phyloP scores from a whole-genome alignment of 2,888 invertebrate genomes.

The Margaritifera margaritifera region DNA sequence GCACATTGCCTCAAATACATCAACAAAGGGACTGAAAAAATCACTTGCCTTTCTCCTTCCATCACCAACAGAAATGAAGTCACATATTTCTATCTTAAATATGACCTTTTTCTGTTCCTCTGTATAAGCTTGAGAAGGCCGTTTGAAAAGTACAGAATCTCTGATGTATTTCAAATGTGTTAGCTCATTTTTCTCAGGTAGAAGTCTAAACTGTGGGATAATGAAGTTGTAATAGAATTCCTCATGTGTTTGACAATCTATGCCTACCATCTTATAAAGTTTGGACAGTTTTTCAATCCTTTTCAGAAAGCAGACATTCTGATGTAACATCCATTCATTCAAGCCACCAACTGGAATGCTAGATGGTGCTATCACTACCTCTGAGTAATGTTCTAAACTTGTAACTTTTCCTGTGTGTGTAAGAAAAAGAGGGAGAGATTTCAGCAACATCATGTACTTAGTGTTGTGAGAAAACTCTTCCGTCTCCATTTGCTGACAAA shows the following conservation, averaged over 20 bases:
- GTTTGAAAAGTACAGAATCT: neutral
- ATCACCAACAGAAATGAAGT: conserved; percentile 10
- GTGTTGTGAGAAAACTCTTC: neutral
- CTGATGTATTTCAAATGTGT: conserved; percentile 10
- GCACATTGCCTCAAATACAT: conserved; percentile 16
- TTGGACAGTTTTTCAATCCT: too few relatives aligned
- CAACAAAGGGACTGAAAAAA: conserved; percentile 8
- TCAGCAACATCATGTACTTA: neutral
- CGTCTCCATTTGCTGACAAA: neutral
- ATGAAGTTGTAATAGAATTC: conserved; percentile 16
- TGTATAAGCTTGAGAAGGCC: neutral
- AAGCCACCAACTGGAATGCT: conserved; percentile 10
- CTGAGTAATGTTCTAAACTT: neutral
- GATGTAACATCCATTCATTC: too few relatives aligned
- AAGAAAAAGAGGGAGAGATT: conserved; percentile 9
- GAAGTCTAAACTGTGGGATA: conserved; percentile 5
- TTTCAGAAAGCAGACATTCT: too few relatives aligned
- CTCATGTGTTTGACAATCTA: conserved; percentile 17
- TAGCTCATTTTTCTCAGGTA: conserved; percentile 5
- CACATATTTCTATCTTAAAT: neutral
- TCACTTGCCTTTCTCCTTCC: conserved; percentile 9
- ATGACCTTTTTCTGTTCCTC: conserved; percentile 2
- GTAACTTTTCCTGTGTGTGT: conserved; percentile 5
- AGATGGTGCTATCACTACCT: conserved; percentile 21
- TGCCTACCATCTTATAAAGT: conserved; percentile 14